These are phyloP conservation scores for Homarus americanus DNA, from an alignment of 1,140 invertebrate species.

Conservation along the genomic window DNA sequence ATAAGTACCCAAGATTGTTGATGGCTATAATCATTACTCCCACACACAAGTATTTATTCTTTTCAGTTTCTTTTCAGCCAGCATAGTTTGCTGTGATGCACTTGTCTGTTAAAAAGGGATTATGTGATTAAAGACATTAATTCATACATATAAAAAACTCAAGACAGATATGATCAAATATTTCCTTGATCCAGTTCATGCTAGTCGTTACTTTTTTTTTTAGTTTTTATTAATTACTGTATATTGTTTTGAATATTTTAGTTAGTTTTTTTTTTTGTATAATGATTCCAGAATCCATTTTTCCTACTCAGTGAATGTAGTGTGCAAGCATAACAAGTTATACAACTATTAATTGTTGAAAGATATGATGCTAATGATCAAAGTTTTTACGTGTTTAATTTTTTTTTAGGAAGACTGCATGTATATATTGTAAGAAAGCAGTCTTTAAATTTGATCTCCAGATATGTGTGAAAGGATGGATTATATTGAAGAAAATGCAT, in stretches of 20 bases:
- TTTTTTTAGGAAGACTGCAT: neutral
- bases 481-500: neutral
- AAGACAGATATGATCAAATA: neutral
- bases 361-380: conserved; percentile 42
- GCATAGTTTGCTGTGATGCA: neutral
- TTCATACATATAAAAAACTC: neutral
- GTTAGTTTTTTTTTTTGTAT: neutral
- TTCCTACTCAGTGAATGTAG: conserved; percentile 14
- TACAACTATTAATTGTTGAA: conserved; percentile 24
- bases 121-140: conserved; percentile 8
- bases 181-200: conserved; percentile 23
- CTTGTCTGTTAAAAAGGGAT: neutral
- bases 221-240: neutral
- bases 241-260: conserved; percentile 17
- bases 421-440: conserved; percentile 50
- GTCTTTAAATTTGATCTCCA: neutral
- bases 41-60: neutral
- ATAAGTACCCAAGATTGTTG: neutral
- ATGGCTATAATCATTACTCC: neutral
- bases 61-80: neutral
- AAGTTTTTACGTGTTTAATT: conserved; percentile 46
- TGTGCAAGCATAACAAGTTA: neutral
- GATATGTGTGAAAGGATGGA: neutral
- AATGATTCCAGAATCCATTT: neutral
- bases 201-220: conserved; percentile 32